phyloP scores from a whole-genome alignment of 2,888 invertebrate genomes.

The Dicyrtomina minuta region DNA sequence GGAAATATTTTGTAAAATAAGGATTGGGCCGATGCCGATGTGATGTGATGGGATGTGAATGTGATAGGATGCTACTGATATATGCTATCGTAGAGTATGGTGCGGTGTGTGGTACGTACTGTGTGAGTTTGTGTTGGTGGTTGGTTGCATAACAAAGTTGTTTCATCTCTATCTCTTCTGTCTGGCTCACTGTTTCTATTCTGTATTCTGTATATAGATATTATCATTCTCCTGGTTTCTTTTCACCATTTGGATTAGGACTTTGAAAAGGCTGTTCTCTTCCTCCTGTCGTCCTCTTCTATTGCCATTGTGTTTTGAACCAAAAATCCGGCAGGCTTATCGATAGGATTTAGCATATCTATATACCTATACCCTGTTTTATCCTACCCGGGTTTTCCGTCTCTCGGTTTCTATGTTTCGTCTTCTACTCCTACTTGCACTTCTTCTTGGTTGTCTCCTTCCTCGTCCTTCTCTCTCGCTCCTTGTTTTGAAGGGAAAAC shows the following conservation, averaged over 20 bases:
- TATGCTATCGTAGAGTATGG: too few species aligned
- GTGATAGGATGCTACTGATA: not conserved
- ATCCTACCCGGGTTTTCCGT: slow-evolving; percentile 19
- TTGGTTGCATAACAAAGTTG: slow-evolving; percentile 22
- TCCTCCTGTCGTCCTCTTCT: slow-evolving; percentile 13
- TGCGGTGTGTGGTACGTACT: not conserved
- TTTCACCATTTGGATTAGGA: slow-evolving; percentile 31
- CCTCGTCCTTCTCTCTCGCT: not conserved
- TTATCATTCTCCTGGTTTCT: slow-evolving; percentile 26
- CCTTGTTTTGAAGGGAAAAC: slow-evolving; percentile 11
- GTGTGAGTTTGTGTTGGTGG: not conserved
- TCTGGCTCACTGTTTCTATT: not conserved
- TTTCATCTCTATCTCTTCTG: not conserved
- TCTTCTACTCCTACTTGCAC: slow-evolving; percentile 10
- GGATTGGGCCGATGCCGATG: too few species aligned
- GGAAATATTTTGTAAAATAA: too few species aligned
- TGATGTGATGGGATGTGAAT: not conserved
- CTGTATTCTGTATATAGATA: slow-evolving; percentile 10
- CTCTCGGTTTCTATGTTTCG: slow-evolving; percentile 1
- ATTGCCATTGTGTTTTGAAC: slow-evolving; percentile 28
- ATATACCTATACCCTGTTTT: slow-evolving; percentile 25
- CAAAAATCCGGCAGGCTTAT: slow-evolving; percentile 43
- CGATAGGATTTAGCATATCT: slow-evolving; percentile 46
- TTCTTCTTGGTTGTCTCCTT: not conserved
- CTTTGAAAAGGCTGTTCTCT: slow-evolving; percentile 27